phyloP scores from a whole-genome alignment of 2,113 vertebrate species.

The Glaucomys volans region DNA sequence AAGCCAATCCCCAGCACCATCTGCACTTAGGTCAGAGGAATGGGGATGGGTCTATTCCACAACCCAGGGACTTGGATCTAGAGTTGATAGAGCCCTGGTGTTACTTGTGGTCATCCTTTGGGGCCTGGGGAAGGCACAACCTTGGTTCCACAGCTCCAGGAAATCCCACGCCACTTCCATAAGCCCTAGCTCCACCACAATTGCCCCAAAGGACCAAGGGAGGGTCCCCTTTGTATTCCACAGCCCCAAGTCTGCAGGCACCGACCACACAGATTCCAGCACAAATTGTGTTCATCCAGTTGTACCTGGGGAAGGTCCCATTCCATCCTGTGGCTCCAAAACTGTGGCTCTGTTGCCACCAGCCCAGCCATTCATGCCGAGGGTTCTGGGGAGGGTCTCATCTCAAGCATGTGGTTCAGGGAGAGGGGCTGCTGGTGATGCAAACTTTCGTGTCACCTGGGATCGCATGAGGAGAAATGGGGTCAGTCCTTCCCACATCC shows the following conservation, averaged over 20 bases:
- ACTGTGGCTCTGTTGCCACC: background rate
- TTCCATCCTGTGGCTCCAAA: background rate
- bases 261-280: background rate
- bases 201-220: background rate
- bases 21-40: background rate
- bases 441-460: background rate
- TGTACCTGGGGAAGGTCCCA: too few species aligned
- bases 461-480: background rate
- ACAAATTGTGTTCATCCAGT: too few species aligned
- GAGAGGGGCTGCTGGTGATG: background rate
- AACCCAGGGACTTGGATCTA: background rate
- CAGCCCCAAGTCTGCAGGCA: background rate
- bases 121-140: background rate
- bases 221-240: background rate
- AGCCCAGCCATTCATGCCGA: too few species aligned
- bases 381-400: background rate
- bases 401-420: background rate
- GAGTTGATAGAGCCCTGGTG: background rate
- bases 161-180: too few species aligned
- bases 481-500: background rate
- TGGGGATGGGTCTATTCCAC: too few species aligned
- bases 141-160: background rate
- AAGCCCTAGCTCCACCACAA: background rate
- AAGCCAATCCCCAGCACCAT: background rate
- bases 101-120: background rate